A percentile compares a stretch with the other conserved stretches of the same genome.
These are phyloP conservation scores for Syngnathus floridae DNA, from an alignment of 2,113 vertebrate species.

Conservation along the genomic window DNA sequence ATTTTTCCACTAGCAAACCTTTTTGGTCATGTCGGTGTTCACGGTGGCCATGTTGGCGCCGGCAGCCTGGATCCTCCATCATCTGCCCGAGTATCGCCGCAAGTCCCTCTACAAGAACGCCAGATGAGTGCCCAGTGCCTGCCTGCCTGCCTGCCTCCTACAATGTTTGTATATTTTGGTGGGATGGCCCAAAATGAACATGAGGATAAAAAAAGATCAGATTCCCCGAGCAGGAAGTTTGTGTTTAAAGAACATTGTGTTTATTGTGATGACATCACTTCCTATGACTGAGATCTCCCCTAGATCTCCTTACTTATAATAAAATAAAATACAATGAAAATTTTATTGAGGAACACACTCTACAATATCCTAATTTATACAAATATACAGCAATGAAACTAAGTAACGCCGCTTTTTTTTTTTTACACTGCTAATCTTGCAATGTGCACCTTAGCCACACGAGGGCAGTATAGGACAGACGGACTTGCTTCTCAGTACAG, in stretches of 20 bases:
- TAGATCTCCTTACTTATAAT: no score
- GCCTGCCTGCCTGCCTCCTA: no score
- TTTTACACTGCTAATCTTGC: no score
- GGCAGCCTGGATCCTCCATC: slow-evolving; percentile 71
- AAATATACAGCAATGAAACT: no score
- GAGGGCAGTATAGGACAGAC: no score
- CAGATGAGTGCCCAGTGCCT: neutral
- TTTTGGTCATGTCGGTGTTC: slow-evolving; percentile 71
- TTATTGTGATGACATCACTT: neutral
- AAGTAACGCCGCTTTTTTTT: no score
- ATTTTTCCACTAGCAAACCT: slow-evolving; percentile 64
- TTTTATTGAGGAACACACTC: no score
- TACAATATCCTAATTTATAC: no score
- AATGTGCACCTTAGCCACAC: no score
- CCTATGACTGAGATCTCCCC: neutral
- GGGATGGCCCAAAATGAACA: neutral
- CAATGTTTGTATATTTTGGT: no score
- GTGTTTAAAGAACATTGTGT: slow-evolving; percentile 3
- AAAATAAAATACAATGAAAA: no score
- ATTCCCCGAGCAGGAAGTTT: slow-evolving; percentile 3
- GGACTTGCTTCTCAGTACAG: no score
- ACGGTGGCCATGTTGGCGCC: slow-evolving; percentile 65
- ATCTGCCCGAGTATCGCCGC: slow-evolving; percentile 67
- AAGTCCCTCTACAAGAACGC: slow-evolving; percentile 6
- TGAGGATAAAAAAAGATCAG: neutral